These are phyloP conservation scores for Hyppa rectilinea DNA, from an alignment of 2,888 invertebrate genomes.

Conservation along the genomic window DNA sequence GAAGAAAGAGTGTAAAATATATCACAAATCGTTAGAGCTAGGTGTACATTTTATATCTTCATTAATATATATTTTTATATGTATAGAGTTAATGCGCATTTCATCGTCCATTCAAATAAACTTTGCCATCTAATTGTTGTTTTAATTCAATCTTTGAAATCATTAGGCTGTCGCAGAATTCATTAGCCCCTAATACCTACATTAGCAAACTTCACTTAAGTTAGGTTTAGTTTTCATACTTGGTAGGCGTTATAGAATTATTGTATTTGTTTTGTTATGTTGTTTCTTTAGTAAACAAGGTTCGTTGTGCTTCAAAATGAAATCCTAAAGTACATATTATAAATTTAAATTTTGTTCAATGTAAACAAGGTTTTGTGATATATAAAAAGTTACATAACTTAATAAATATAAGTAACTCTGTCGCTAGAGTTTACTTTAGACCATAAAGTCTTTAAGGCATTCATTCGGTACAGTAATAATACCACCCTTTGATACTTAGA, in stretches of 20 bases:
- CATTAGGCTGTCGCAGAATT: background rate
- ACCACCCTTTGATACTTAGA: background rate
- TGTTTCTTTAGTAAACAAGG: background rate
- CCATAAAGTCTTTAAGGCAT: background rate
- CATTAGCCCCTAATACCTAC: background rate
- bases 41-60: slow-evolving; percentile 63
- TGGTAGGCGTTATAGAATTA: background rate
- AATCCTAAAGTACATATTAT: background rate
- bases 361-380: background rate
- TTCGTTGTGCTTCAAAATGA: background rate
- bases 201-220: background rate
- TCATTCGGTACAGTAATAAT: background rate
- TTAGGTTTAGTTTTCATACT: background rate
- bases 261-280: background rate
- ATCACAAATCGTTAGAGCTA: slow-evolving; percentile 65
- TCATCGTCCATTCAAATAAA: slow-evolving; percentile 58
- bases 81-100: slow-evolving; percentile 59
- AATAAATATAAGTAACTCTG: background rate
- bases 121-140: slow-evolving; percentile 41
- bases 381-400: background rate
- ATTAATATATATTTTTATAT: slow-evolving; percentile 63
- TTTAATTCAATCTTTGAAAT: slow-evolving; percentile 11
- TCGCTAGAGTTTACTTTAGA: background rate
- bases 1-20: slow-evolving; percentile 76
- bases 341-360: no score